phyloP scores from a whole-genome alignment of 2,888 invertebrate genomes.

The Acleris sparsana region DNA sequence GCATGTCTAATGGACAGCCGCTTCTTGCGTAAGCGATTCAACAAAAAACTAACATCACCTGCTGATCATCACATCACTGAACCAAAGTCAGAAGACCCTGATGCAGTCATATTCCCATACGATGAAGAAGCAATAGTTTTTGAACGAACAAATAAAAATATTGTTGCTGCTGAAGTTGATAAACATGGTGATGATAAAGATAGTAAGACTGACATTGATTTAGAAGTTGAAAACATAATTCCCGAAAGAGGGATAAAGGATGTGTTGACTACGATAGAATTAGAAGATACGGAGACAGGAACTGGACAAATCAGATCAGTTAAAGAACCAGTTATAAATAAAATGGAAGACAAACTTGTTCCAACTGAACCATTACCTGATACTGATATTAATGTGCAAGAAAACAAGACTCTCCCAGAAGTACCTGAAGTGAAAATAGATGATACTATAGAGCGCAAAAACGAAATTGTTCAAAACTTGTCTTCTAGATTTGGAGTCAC shows the following conservation, averaged over 20 bases:
- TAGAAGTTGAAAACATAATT: background rate
- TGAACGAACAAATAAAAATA: background rate
- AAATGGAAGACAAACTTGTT: background rate
- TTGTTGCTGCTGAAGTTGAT: background rate
- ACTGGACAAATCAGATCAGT: background rate
- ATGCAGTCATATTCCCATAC: constrained; percentile 13
- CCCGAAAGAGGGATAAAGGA: constrained; percentile 13
- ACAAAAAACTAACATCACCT: background rate
- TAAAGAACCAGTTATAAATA: background rate
- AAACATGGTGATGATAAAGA: background rate
- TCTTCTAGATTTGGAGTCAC: constrained; percentile 21
- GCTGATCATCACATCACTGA: background rate
- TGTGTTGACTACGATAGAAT: constrained; percentile 1
- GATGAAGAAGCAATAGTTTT: constrained; percentile 6
- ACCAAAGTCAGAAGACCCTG: background rate
- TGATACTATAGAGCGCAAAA: background rate
- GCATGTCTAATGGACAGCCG: constrained; percentile 10
- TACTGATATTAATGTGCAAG: background rate
- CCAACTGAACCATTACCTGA: background rate
- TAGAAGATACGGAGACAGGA: background rate
- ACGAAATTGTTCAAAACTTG: constrained; percentile 7
- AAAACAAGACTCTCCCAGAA: background rate
- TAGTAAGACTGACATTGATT: background rate
- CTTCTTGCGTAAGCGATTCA: background rate
- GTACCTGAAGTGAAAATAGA: background rate